Evolutionary conservation across 1,140 invertebrate species (phyloP).

Genomic region (Eurosta solidaginis): DNA sequence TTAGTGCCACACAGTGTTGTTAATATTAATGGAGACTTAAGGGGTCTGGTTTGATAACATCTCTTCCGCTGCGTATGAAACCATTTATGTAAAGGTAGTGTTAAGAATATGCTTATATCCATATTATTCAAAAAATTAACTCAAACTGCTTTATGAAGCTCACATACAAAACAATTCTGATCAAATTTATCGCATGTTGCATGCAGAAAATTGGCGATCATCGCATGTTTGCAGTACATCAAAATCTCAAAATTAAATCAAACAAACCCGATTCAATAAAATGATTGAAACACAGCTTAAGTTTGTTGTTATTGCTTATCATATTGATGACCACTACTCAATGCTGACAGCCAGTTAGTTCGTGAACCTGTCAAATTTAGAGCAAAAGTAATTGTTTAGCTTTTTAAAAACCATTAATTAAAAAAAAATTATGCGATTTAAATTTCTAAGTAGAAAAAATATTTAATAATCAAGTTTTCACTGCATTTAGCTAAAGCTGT

Average conservation of each 20-base stretch:
- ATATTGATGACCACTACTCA: not conserved
- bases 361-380: constrained; percentile 4
- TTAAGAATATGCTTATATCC: too few relatives aligned
- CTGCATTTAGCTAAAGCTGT: not conserved
- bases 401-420: not conserved
- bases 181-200: not conserved
- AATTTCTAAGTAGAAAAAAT: too few relatives aligned
- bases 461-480: not conserved
- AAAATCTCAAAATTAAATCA: constrained; percentile 1
- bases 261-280: constrained; percentile 18
- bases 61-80: too few relatives aligned
- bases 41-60: too few relatives aligned
- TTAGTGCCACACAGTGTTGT: too few relatives aligned
- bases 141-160: too few relatives aligned
- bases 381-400: not conserved
- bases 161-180: too few relatives aligned
- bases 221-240: not conserved
- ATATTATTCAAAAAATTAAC: too few relatives aligned
- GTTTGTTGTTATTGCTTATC: not conserved
- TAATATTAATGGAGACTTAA: too few relatives aligned
- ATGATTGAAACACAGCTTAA: not conserved
- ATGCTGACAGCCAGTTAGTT: not conserved
- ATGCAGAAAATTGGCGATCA: not conserved
- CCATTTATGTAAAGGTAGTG: too few relatives aligned
- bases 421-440: not conserved